Conservation (phyloP, 2,797 vertebrate genomes). For the Platyrinchus mystaceus region DNA sequence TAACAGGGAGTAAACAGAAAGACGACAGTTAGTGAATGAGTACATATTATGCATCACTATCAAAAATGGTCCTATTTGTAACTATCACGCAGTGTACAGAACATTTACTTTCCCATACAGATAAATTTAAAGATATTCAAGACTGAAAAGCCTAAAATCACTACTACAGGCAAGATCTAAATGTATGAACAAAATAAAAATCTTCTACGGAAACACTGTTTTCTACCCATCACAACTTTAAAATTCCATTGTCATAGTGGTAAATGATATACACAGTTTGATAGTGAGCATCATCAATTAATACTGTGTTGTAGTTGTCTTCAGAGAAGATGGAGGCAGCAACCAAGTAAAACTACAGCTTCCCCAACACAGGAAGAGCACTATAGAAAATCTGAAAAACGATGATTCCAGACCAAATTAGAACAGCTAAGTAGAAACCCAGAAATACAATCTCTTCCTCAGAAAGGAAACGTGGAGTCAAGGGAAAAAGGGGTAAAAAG, state of each 20-base stretch:
- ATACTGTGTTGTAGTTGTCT: neutral
- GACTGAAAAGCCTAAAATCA: neutral
- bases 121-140: neutral
- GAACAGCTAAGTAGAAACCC: neutral
- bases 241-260: neutral
- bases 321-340: neutral
- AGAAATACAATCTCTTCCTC: fast-evolving
- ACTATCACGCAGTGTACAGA: neutral
- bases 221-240: neutral
- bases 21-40: neutral
- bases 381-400: neutral
- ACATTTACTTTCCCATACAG: neutral
- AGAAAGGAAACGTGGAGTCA: neutral
- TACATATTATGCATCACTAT: neutral
- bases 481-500: neutral
- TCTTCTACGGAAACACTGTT: neutral
- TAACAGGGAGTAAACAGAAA: neutral
- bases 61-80: neutral
- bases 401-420: neutral
- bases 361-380: fast-evolving
- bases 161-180: neutral
- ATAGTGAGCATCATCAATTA: neutral
- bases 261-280: neutral
- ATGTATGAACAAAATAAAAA: neutral
- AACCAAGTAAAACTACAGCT: neutral